Base-by-base conservation (phyloP, 2,797 vertebrate species). In the Columba guinea region DNA sequence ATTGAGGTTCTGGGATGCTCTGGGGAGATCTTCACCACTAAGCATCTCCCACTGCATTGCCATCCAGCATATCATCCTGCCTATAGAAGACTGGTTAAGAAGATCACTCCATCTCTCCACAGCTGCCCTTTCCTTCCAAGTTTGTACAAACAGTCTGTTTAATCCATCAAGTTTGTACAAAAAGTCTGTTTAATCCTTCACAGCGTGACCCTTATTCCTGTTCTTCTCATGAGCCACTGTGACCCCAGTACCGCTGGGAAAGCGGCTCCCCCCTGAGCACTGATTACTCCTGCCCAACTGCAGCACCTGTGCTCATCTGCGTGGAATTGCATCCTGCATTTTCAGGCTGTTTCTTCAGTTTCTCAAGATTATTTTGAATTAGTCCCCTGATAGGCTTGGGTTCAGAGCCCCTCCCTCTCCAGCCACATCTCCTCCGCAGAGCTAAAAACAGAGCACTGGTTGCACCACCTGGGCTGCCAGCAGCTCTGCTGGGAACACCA, bases 161-260 rank as follows among this genome's bases (percentile, higher is more conserved):
- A 15, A 62, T 32, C 35, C 27, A 15, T 7, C 51, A 46, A 46
- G 44, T 46, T 20, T 46, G 44, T 46, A 46, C 44, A 20, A 46
- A 46, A 46, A 20, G 30, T 19, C 44, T 22, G 8, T 55, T 59
- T 71, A 16, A 60, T 30, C 34, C 15, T 5, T 13, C 22, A 11
- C 51, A 75, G 35, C 3, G 2, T 8, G 39, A 84, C 13, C 24
- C 53, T 84, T 44, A 64, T 24, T 79, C 34, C 63, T 60, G 52
- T 56, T 4, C 3, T 4, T 6, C 35, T 75, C 3, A 0, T 2
- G 5, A 73, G 46, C 65, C 0, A 0, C 52, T 0, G 0, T 21
- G 49, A 44, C 46, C 30, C 37, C 77, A 22, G 41, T 21, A n/a
- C n/a, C 5, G 2, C 30, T 0, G 0, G 64, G 27, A 71, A 68